A percentile compares a stretch with the other conserved stretches of the same genome.
These are phyloP conservation scores for Sigmodon hispidus DNA, from an alignment of 2,113 vertebrate genomes.

Conservation along the genomic window DNA sequence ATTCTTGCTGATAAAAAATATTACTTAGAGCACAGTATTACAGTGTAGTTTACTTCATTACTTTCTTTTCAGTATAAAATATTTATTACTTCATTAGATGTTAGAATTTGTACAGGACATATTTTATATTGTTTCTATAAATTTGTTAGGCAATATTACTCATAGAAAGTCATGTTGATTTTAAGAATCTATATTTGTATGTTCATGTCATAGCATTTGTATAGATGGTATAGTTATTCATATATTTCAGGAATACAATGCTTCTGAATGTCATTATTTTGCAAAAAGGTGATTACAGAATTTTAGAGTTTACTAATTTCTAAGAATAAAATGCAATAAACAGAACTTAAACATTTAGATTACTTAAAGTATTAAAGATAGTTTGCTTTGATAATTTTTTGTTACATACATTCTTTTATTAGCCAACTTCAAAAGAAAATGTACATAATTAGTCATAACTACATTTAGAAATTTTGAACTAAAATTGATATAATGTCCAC, in stretches of 20 bases:
- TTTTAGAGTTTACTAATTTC: slow-evolving; percentile 18
- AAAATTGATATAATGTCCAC: slow-evolving; percentile 31
- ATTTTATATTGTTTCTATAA: neutral
- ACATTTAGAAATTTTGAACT: slow-evolving; percentile 7
- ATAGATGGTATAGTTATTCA: neutral
- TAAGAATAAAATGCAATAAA: neutral
- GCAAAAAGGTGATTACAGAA: neutral
- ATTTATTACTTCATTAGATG: neutral
- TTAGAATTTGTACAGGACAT: neutral
- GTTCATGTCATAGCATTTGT: neutral
- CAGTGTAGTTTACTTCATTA: neutral
- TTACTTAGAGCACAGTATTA: neutral
- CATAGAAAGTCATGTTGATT: neutral
- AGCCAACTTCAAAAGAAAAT: neutral
- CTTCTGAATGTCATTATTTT: neutral
- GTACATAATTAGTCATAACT: slow-evolving; percentile 34
- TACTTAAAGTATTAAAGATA: slow-evolving; percentile 40
- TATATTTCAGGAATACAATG: neutral
- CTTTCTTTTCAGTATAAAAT: neutral
- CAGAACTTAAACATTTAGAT: neutral
- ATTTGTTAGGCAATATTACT: neutral
- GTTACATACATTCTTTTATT: slow-evolving; percentile 2
- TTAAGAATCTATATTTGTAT: neutral
- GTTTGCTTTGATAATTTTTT: too few species aligned
- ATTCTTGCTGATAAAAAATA: neutral